phyloP scores from a whole-genome alignment of 2,888 invertebrate species.

The Iselma pallidipennis region DNA sequence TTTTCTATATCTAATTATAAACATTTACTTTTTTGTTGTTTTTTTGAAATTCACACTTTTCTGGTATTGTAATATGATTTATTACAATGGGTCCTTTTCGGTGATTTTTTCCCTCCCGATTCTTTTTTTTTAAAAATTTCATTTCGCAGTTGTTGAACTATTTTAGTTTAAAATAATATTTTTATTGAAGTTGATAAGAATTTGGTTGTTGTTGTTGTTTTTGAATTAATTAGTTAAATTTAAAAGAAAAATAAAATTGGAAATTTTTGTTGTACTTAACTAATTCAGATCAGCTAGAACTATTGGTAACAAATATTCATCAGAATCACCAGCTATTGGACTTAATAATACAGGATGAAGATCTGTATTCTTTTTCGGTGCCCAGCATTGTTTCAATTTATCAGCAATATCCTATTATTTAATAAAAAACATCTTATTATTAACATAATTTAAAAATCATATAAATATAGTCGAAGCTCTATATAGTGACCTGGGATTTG shows the following conservation, averaged over 20 bases:
- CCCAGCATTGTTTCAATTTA: constrained; percentile 62
- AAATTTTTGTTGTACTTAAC: constrained; percentile 37
- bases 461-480: no score
- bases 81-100: constrained; percentile 19
- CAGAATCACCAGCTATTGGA: constrained; percentile 60
- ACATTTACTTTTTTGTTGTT: no score
- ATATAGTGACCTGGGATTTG: no score
- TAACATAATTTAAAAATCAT: no score
- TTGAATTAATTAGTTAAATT: constrained; percentile 11
- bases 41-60: no score
- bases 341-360: constrained; percentile 61
- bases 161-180: constrained; percentile 12
- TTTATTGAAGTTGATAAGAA: constrained; percentile 6
- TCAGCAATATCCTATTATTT: constrained; percentile 60
- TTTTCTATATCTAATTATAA: no score
- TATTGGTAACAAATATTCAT: constrained; percentile 63
- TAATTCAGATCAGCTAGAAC: constrained; percentile 61
- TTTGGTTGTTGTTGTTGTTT: constrained; percentile 17
- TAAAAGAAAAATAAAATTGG: neutral
- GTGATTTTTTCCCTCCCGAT: no score
- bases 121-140: no score
- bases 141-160: constrained; percentile 19
- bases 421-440: constrained; percentile 7
- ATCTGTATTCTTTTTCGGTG: constrained; percentile 58
- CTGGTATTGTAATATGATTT: constrained; percentile 3